Evolutionary conservation across 2,113 vertebrate genomes (phyloP), one percentile per base, ranked within the genome.

Genomic region (Poicephalus meyeri): DNA sequence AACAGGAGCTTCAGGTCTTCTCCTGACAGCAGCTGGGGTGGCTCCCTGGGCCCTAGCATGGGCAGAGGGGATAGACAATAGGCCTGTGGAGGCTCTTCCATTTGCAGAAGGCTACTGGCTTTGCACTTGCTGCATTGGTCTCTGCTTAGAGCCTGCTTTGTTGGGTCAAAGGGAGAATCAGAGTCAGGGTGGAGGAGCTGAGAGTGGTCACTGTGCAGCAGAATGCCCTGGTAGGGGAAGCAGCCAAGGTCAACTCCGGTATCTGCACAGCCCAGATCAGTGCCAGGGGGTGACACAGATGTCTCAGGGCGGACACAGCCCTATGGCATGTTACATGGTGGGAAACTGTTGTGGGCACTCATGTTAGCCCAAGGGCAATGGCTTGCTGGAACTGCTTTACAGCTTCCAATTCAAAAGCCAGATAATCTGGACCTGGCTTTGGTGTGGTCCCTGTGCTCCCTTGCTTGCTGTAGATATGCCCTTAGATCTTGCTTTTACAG

Each of bases 241-340:
- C 69, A 31, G 20, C 29, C 37, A 19, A 37, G 68, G n/a, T 15
- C 1, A 2, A 14, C 47, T 10, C 10, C 1, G 8, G 31, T 35
- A 2, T 26, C 35, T 4, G 46, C 47, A 18, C 21, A 26, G 61
- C 44, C 14, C 13, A 13, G 28, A 4, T 15, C 31, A 15, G 46
- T 9, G 28, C 24, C 46, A 60, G 52, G 61, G 0, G 2, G 47
- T 42, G 86, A 5, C 61, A 66, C 16, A 6, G 49, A 16, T 58
- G 73, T 4, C 16, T 7, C 46, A 6, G 39, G 52, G 26, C 39
- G 24, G 64, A 16, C 12, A 7, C 39, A 41, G 64, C 37, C 26
- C 10, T 1, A 4, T n/a, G 1, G 11, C 1, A 3, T 29, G n/a
- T 72, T 66, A 12, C n/a, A 17, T 2, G 1, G 18, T 0, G 0